Base-by-base conservation (phyloP, 2,113 vertebrate species). In the Sebastes schlegelii region DNA sequence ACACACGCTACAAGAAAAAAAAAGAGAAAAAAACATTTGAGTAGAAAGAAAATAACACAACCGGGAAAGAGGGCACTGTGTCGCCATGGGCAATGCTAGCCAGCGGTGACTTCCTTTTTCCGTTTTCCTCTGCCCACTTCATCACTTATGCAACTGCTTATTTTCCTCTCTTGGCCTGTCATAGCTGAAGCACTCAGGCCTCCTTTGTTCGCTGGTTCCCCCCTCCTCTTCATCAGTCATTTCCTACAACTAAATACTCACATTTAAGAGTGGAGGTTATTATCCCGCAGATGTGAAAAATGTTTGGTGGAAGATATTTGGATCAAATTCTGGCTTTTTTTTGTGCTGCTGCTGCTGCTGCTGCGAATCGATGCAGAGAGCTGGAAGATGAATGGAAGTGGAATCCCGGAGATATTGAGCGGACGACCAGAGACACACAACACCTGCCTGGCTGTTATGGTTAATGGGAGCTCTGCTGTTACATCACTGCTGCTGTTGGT, bases 31-130 rank as follows among this genome's bases (percentile, higher is more conserved):
- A 80, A 79, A 85, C 19, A n/a, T 76, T 51, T 1, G 57, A 52
- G 55, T 45, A 74, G 74, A 80, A 86, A 81, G 79, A 88, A 88
- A 89, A 77, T 79, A 34, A 87, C 83, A 77, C 77, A 84, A 64
- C 66, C 42, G 62, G 90, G 89, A 93, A 92, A 88, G 86, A 90
- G 91, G 86, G 88, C 91, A 91, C 88, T 88, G 88, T 92, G 92
- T 87, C 86, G 85, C 90, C 89, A 87, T 84, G 55, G 19, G 91
- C 87, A 55, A 19, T 5, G 26, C 82, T 64, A 61, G 79, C 80
- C 80, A 86, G 85, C 46, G 10, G 64, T 89, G 89, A 92, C 89
- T 93, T 93, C 93, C 89, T 88, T 88, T 94, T 92, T 93, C 94
- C 90, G 61, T 87, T 91, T 91, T 81, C 84, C 90, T 90, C 86